These are phyloP conservation scores for Stomorhina lunata DNA, from an alignment of 2,888 invertebrate genomes.

Conservation along the genomic window DNA sequence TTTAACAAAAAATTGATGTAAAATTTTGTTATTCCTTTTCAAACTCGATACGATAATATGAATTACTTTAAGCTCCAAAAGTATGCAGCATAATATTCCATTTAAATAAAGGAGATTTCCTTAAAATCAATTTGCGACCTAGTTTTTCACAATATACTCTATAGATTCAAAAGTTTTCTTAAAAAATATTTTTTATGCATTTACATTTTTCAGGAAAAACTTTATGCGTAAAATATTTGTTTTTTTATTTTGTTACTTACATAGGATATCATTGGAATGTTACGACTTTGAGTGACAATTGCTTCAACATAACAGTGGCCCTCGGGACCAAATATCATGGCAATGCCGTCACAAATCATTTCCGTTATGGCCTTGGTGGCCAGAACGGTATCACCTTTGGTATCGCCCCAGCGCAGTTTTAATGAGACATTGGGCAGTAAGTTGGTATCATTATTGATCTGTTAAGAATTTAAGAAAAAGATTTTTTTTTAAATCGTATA, in stretches of 20 bases:
- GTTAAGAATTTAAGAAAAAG: neutral
- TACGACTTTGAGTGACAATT: conserved; percentile 94
- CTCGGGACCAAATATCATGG: conserved; percentile 97
- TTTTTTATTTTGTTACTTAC: conserved; percentile 83
- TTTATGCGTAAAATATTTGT: neutral
- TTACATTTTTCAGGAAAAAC: neutral
- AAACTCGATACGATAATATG: no score
- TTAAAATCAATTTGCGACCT: no score
- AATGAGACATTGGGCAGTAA: conserved; percentile 88
- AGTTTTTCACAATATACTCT: no score
- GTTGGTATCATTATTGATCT: conserved; percentile 87
- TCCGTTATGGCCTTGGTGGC: conserved; percentile 92
- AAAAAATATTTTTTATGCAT: no score
- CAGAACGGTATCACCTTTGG: conserved; percentile 90
- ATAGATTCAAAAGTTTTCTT: no score
- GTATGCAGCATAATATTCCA: no score
- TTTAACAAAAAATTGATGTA: no score
- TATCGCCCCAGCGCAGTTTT: conserved; percentile 89
- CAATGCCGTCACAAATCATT: conserved; percentile 94
- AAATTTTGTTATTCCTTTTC: no score
- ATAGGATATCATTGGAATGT: conserved; percentile 98
- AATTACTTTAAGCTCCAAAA: no score
- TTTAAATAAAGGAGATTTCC: no score
- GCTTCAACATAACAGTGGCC: conserved; percentile 97
- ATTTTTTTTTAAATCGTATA: no score